Conservation (phyloP, 2,113 vertebrate genomes). For the Tursiops truncatus region DNA sequence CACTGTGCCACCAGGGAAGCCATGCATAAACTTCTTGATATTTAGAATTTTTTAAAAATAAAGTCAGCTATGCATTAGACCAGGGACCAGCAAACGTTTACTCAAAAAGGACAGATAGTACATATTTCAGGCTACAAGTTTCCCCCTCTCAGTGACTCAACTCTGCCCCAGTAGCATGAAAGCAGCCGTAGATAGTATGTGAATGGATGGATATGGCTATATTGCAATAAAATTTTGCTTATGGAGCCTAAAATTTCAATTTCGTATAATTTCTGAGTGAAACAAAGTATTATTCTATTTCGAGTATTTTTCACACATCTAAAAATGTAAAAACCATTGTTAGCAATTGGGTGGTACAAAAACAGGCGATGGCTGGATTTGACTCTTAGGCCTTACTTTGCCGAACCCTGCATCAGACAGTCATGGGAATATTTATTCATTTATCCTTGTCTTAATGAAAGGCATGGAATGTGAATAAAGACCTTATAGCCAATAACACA, state of each 20-base stretch:
- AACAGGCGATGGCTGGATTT: background rate
- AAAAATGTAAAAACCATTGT: background rate
- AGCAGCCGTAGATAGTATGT: background rate
- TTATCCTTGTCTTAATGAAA: slow-evolving; percentile 25
- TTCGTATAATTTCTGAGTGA: background rate
- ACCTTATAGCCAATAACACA: background rate
- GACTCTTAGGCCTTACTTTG: background rate
- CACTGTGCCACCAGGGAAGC: too few relatives aligned
- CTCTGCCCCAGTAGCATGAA: background rate
- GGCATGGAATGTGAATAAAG: background rate
- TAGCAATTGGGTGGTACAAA: background rate
- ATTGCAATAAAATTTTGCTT: background rate
- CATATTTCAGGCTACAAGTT: background rate
- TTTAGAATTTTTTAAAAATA: background rate
- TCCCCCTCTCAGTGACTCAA: background rate
- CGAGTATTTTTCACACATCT: background rate
- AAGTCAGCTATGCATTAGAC: background rate
- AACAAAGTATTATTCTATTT: background rate
- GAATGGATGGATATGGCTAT: background rate
- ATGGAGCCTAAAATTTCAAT: background rate
- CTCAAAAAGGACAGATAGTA: background rate
- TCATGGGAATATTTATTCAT: background rate
- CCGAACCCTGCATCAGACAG: background rate
- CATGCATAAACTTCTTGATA: background rate
- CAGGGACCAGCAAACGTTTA: background rate